Percentiles rank a stretch among this genome's conserved stretches.
Conservation (phyloP, 2,888 invertebrate genomes). For the Taenaris catops region DNA sequence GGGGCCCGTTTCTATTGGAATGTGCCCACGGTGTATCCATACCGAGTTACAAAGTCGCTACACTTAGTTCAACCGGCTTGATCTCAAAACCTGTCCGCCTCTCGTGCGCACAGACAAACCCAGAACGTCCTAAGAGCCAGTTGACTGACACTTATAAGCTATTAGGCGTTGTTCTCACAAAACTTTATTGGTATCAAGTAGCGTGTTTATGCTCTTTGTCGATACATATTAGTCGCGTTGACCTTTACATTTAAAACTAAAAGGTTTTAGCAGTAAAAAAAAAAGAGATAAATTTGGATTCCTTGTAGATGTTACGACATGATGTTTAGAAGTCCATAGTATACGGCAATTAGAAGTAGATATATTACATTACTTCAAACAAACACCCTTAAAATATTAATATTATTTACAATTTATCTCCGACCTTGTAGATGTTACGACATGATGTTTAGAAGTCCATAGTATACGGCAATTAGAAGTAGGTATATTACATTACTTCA, state of each 20-base stretch:
- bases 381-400: too few species aligned
- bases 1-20: conserved; percentile 69
- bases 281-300: conserved; percentile 16
- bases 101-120: conserved; percentile 34
- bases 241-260: conserved; percentile 36
- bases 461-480: neutral
- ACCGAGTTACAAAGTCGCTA: conserved; percentile 63
- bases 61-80: conserved; percentile 71
- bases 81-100: conserved; percentile 45
- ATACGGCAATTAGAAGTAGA: neutral
- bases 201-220: conserved; percentile 52
- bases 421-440: conserved; percentile 14
- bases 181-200: conserved; percentile 71
- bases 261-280: conserved; percentile 27
- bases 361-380: too few species aligned
- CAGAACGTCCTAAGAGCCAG: conserved; percentile 59
- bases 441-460: neutral
- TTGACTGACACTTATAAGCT: conserved; percentile 77
- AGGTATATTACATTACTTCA: too few species aligned
- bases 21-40: conserved; percentile 67
- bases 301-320: conserved; percentile 12
- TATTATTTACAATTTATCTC: too few species aligned
- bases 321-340: neutral
- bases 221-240: conserved; percentile 34
- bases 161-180: conserved; percentile 68